Conservation (phyloP, 2,797 vertebrate species). For the Eulemur coronatus region DNA sequence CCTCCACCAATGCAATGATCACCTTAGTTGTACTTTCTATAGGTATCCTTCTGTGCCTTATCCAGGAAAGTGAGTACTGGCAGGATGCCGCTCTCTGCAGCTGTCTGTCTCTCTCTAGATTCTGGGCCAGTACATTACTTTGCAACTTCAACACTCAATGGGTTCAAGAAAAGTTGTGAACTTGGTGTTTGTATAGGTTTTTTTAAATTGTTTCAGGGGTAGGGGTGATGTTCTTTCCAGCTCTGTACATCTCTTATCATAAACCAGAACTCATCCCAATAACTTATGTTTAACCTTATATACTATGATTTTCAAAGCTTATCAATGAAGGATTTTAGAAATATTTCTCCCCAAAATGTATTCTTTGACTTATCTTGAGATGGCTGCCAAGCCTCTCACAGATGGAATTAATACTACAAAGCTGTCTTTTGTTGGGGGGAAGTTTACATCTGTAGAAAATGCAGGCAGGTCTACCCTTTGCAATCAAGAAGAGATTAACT, state of each 20-base stretch:
- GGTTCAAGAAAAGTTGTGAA: not conserved
- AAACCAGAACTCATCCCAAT: not conserved
- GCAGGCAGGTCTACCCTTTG: too few species aligned
- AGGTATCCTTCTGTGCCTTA: not conserved
- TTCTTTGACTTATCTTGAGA: too few species aligned
- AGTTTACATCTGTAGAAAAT: too few species aligned
- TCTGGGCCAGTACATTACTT: not conserved
- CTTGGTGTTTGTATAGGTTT: not conserved
- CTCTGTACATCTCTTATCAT: not conserved
- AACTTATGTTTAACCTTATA: not conserved
- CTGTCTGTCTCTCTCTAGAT: not conserved
- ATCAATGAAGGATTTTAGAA: too few species aligned
- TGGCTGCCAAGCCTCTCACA: too few species aligned
- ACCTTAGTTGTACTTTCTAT: not conserved
- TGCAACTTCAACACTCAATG: not conserved
- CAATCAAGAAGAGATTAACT: too few species aligned
- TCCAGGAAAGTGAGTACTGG: not conserved
- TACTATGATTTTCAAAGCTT: not conserved
- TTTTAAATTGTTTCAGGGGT: not conserved
- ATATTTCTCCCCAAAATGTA: too few species aligned
- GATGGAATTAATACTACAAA: too few species aligned
- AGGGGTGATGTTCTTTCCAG: not conserved
- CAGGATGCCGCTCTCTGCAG: not conserved
- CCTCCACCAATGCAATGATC: not conserved
- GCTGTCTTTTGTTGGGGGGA: too few species aligned